Evolutionary conservation across 2,113 vertebrate genomes (phyloP), one percentile per base, ranked within the genome.

Genomic region (Cnemophilus loriae): DNA sequence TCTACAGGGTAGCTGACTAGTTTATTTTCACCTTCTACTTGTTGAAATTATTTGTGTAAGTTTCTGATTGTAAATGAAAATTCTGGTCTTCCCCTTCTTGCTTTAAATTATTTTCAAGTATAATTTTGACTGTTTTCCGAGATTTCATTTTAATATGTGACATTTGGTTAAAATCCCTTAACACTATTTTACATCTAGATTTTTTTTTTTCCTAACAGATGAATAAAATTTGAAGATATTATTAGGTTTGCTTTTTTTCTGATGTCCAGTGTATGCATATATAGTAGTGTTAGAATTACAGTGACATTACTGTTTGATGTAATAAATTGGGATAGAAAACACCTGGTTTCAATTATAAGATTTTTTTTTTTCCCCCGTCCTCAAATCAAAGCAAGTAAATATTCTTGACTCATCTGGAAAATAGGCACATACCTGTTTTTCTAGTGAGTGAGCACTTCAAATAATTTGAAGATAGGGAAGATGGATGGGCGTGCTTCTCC

Each of bases 341-440:
- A 23, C 13, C 15, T 83, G 14, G 1, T 60, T 91, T 71, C 49
- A 73, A 3, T 46, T 44, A 30, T 26, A 49, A 79, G n/a, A 9
- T 21, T 37, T 37, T 12, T 27, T 44, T 35, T 5, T 6, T 1
- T 0, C 1, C 6, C 2, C 7, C 19, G 6, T 70, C 10, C 12
- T 65, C 63, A 74, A 84, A 50, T 41, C 35, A 76, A 65, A 84
- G 44, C 16, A 76, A 37, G 47, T 74, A 73, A 65, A 67, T 86
- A 49, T 24, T 27, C 26, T 69, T 75, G 26, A 49, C 9, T 73
- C 10, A 33, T 67, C n/a, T 70, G 42, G 46, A 65, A 85, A 93
- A 69, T 16, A 60, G 33, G 13, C 44, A 76, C 8, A 49, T 68
- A 26, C 2, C 5, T 82, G 22, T 70, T 89, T 55, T 59, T 74